These are phyloP conservation scores for Frankliniella intonsa DNA, from an alignment of 2,888 invertebrate species.

Conservation along the genomic window DNA sequence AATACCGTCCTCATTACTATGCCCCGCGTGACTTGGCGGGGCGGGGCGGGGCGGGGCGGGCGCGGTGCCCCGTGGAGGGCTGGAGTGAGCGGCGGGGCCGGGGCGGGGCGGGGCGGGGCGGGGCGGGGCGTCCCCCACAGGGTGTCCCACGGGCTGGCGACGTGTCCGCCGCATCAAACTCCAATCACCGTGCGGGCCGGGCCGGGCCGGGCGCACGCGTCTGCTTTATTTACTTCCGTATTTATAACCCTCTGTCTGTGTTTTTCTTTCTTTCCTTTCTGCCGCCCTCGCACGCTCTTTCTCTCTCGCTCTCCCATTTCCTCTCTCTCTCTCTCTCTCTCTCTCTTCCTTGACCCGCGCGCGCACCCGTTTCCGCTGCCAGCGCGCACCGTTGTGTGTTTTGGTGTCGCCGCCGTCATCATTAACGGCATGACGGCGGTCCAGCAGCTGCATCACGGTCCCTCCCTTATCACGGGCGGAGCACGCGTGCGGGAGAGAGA, in stretches of 20 bases:
- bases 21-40: too few relatives aligned
- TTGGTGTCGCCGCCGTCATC: too few relatives aligned
- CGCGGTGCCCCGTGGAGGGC: too few relatives aligned
- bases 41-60: too few relatives aligned
- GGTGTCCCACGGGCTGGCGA: background rate
- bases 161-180: slow-evolving; percentile 1
- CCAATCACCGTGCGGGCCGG: background rate
- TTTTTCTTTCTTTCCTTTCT: background rate
- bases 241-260: background rate
- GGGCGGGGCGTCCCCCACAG: too few relatives aligned
- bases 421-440: too few relatives aligned
- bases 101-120: too few relatives aligned
- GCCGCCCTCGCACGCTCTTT: background rate
- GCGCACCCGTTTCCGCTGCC: background rate
- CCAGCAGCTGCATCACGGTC: too few relatives aligned
- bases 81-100: too few relatives aligned
- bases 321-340: slow-evolving; percentile 17
- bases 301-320: background rate
- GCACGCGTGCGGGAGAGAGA: too few relatives aligned
- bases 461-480: too few relatives aligned
- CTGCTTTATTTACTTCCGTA: background rate
- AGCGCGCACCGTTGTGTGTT: background rate
- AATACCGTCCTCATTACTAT: too few relatives aligned
- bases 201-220: background rate
- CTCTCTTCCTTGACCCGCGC: background rate